These are phyloP conservation scores for Sycophila sp. DNA, from an alignment of 1,140 invertebrate species.

Conservation along the genomic window DNA sequence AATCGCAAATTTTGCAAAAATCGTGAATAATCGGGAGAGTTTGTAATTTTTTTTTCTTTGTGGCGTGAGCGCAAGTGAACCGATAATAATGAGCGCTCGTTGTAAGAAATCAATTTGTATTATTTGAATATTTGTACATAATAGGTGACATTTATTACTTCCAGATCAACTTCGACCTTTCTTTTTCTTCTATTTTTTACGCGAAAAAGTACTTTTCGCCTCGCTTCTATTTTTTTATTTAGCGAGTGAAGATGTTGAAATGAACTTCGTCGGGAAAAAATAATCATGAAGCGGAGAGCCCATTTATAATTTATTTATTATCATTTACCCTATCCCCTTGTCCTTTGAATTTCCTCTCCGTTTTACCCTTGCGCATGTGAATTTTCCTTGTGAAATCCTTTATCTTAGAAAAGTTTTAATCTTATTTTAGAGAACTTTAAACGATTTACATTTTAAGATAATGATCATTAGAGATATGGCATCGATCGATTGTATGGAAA, in stretches of 20 bases:
- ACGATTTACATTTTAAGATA: conserved; percentile 32
- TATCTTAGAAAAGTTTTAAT: conserved; percentile 30
- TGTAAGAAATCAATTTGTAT: conserved; percentile 35
- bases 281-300: conserved; percentile 7
- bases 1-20: neutral
- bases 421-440: conserved; percentile 29
- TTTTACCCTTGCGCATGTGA: neutral
- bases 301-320: conserved; percentile 39
- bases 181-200: conserved; percentile 15
- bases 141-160: conserved; percentile 36
- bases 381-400: conserved; percentile 8
- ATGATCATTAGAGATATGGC: conserved; percentile 26
- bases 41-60: conserved; percentile 26
- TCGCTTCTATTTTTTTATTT: conserved; percentile 28
- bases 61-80: neutral
- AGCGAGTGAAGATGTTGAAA: conserved; percentile 13
- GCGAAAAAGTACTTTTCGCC: conserved; percentile 10
- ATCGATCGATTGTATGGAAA: conserved; percentile 29
- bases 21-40: conserved; percentile 5
- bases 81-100: conserved; percentile 12
- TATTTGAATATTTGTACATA: conserved; percentile 42
- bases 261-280: conserved; percentile 2
- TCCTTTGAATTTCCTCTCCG: neutral
- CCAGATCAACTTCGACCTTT: conserved; percentile 14
- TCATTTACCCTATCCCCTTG: neutral